Evolutionary conservation across 2,797 vertebrate genomes (phyloP), one percentile per base, ranked within the genome.

Genomic region (Oreonectes daqikongensis): DNA sequence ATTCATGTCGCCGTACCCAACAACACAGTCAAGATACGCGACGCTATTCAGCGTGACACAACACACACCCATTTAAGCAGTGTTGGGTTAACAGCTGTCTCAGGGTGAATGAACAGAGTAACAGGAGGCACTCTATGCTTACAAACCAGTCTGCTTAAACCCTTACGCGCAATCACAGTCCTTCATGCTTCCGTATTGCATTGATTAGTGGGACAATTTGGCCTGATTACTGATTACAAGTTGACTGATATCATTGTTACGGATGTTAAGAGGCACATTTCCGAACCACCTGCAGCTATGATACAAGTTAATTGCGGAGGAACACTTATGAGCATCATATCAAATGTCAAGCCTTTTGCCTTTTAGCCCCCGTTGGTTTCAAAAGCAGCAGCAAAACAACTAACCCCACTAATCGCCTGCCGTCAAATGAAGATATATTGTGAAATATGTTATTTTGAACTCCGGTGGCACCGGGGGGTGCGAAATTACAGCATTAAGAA

Each of bases 201-300:
- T 86, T 92, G 92, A 92, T 92, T 92, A 92, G 89, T 80, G 35
- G 69, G 79, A 91, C 92, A 91, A 93, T 94, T 92, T 90, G 85
- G 85, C 84, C 89, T 93, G 93, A 93, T 94, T 92, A 92, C 92
- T 92, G 88, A 94, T 94, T 93, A 88, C 86, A 86, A 87, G 89
- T 92, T 89, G 90, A 92, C 91, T 83, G 90, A 88, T 89, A 92
- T 93, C 90, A 93, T 94, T 93, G 89, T 85, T 81, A 60, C 67
- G 77, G 81, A 84, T 82, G 79, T 87, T 83, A 88, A 89, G 90
- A 90, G 86, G 84, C 86, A 85, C 83, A 82, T 90, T 90, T 92
- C 90, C 87, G 86, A 84, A 79, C 91, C 92, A 92, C 93, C 92
- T 93, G 92, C 91, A 85, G 92, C 88, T 90, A 89, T 89, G 83